A percentile compares a stretch with the other conserved stretches of the same genome.
Evolutionary conservation across 2,888 invertebrate species (phyloP).

Genomic region (Notodonta dromedarius): DNA sequence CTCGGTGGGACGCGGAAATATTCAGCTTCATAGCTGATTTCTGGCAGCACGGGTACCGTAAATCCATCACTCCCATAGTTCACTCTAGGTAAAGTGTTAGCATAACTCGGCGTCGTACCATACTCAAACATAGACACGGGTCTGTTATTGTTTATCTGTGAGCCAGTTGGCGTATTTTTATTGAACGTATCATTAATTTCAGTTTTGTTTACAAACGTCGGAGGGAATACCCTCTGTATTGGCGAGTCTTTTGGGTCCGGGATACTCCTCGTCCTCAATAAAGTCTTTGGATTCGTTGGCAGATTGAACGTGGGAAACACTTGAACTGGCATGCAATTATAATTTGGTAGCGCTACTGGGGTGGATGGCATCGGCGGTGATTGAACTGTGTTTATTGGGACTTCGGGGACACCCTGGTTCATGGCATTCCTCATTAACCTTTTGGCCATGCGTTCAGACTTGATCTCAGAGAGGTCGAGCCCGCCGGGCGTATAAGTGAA

Average conservation of each 20-base stretch:
- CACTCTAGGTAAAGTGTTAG: constrained; percentile 35
- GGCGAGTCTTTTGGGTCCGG: constrained; percentile 58
- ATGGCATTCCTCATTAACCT: constrained; percentile 84
- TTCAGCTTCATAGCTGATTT: constrained; percentile 64
- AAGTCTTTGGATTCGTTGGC: constrained; percentile 87
- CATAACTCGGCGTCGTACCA: constrained; percentile 35
- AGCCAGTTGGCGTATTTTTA: constrained; percentile 45
- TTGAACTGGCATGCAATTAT: constrained; percentile 78
- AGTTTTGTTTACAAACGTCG: constrained; percentile 46
- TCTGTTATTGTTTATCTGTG: constrained; percentile 56
- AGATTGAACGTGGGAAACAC: constrained; percentile 87
- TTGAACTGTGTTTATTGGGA: constrained; percentile 79
- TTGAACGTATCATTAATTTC: constrained; percentile 46
- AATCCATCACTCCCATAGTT: constrained; percentile 53
- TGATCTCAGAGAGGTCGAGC: constrained; percentile 94
- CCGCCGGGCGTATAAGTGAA: constrained; percentile 98
- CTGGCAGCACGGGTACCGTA: constrained; percentile 47
- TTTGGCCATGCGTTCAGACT: constrained; percentile 95
- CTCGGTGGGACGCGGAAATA: constrained; percentile 49
- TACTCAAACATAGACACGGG: constrained; percentile 57
- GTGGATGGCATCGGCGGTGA: constrained; percentile 80
- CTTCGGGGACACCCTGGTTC: constrained; percentile 89
- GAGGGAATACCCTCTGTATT: constrained; percentile 36
- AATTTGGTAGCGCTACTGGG: constrained; percentile 70
- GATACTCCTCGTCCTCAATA: constrained; percentile 71